Evolutionary conservation across 2,888 invertebrate species (phyloP).

Genomic region (Mythimna vitellina): DNA sequence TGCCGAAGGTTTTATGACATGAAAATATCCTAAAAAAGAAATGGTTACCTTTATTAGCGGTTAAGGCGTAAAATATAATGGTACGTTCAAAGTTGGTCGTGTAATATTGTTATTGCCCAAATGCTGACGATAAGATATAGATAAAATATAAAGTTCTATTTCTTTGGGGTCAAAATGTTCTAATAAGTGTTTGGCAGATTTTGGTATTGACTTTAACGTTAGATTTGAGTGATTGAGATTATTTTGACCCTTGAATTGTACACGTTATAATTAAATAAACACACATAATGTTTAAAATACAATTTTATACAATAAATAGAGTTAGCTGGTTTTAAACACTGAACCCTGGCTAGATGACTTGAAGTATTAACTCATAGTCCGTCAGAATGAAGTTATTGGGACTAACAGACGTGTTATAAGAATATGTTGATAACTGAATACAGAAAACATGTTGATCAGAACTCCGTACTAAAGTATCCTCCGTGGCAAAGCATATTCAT

Average conservation of each 20-base stretch:
- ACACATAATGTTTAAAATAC: neutral
- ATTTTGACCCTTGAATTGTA: neutral
- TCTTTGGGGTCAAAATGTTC: conserved; percentile 36
- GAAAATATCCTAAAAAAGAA: conserved; percentile 51
- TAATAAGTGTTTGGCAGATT: conserved; percentile 17
- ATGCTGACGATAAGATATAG: conserved; percentile 37
- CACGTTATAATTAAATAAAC: neutral
- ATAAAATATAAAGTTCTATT: conserved; percentile 47
- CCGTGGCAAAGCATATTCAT: neutral
- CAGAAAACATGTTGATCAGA: neutral
- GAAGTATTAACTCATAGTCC: no score
- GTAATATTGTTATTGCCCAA: conserved; percentile 42
- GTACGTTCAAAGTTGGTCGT: conserved; percentile 40
- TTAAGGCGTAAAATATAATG: conserved; percentile 43
- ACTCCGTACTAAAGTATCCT: neutral
- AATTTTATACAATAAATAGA: no score
- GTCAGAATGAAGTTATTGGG: no score
- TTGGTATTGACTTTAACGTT: neutral
- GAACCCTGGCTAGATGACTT: no score
- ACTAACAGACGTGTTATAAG: no score
- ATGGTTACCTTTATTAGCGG: conserved; percentile 43
- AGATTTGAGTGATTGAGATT: neutral
- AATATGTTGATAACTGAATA: no score
- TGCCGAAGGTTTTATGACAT: conserved; percentile 42
- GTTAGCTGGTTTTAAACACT: no score